Evolutionary conservation across 1,140 invertebrate species (phyloP).

Genomic region (Cherax destructor): DNA sequence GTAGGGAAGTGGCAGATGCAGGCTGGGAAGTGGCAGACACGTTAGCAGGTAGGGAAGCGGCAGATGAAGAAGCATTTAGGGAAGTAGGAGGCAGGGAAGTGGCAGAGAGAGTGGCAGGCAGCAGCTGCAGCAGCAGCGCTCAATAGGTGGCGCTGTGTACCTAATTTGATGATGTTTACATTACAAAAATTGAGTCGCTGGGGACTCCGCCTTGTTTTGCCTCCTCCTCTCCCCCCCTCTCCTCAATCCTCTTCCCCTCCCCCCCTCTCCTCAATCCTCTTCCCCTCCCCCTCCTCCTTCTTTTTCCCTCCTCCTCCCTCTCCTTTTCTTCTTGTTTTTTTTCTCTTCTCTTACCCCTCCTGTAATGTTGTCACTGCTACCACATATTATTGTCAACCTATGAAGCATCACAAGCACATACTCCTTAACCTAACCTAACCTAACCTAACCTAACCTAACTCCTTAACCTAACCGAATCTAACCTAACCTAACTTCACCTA

Average conservation of each 20-base stretch:
- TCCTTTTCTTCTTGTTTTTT: background rate
- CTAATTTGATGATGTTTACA: constrained; percentile 63
- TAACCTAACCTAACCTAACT: too few species aligned
- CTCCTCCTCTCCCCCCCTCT: background rate
- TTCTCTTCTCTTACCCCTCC: background rate
- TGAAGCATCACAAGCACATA: too few species aligned
- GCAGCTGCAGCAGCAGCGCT: background rate
- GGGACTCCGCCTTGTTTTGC: constrained; percentile 21
- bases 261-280: constrained; percentile 5
- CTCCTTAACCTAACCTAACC: too few species aligned
- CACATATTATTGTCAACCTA: too few species aligned
- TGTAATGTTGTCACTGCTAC: background rate
- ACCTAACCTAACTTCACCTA: too few species aligned
- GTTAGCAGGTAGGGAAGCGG: background rate
- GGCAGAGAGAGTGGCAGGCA: background rate
- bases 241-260: constrained; percentile 3
- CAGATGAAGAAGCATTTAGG: background rate
- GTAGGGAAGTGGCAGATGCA: too few species aligned
- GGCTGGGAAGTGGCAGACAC: background rate
- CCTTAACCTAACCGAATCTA: too few species aligned
- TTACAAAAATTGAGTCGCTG: constrained; percentile 58
- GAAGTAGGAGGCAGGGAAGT: background rate
- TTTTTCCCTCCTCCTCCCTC: background rate
- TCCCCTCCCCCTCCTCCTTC: background rate
- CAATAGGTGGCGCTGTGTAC: constrained; percentile 50